A percentile compares a stretch with the other conserved stretches of the same genome.
Evolutionary conservation across 1,140 invertebrate genomes (phyloP).

Genomic region (Drosophila varians): DNA sequence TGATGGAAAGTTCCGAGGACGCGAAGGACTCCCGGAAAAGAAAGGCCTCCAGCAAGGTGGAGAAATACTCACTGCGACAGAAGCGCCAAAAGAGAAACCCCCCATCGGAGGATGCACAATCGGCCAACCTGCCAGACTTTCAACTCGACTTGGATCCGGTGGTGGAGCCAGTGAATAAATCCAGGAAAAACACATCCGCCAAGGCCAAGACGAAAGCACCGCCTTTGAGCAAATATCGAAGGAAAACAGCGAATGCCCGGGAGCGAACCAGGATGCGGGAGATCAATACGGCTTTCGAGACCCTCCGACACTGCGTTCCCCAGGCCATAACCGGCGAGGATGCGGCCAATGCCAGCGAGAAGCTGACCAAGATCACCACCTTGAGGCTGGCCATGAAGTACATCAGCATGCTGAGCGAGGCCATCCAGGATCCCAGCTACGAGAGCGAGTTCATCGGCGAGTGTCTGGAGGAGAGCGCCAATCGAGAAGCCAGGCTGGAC

Average conservation of each 20-base stretch:
- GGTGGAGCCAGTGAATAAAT: constrained; percentile 9
- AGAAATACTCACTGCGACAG: constrained; percentile 81
- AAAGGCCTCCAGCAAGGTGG: constrained; percentile 50
- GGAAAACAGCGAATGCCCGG: constrained; percentile 94
- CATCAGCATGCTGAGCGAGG: constrained; percentile 88
- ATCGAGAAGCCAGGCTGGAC: constrained; percentile 44
- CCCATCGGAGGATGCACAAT: constrained; percentile 11
- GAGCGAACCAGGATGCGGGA: constrained; percentile 94
- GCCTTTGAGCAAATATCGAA: constrained; percentile 94
- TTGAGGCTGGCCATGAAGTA: constrained; percentile 94
- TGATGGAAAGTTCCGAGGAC: constrained; percentile 36
- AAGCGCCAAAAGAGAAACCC: constrained; percentile 63
- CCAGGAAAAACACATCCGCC: constrained; percentile 33
- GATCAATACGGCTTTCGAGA: constrained; percentile 94
- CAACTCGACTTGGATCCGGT: constrained; percentile 28
- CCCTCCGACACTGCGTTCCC: constrained; percentile 90
- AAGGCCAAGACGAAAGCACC: constrained; percentile 89
- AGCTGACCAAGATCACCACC: constrained; percentile 95
- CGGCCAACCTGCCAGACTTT: constrained; percentile 6
- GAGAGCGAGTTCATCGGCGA: constrained; percentile 67
- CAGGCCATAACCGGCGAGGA: constrained; percentile 81
- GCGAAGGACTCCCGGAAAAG: constrained; percentile 60
- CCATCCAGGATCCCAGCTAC: constrained; percentile 73
- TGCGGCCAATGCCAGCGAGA: constrained; percentile 86
- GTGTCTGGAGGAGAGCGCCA: constrained; percentile 63